Conservation (phyloP, 1,140 invertebrate genomes). For the Mactra quadrangularis region DNA sequence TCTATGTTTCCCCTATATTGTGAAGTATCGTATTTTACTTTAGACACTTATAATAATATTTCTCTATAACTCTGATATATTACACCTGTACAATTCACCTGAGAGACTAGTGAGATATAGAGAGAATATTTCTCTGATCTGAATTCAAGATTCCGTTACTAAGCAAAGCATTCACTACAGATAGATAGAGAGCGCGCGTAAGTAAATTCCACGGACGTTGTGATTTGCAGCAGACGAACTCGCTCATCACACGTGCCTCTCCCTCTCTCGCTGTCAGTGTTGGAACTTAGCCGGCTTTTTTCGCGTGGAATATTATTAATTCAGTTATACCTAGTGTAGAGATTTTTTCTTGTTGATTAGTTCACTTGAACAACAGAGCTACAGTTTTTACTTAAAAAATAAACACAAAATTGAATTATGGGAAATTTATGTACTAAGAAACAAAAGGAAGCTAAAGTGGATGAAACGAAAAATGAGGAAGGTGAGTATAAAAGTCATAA, state of each 20-base stretch:
- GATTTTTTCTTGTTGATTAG: slow-evolving; percentile 16
- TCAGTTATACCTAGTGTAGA: neutral
- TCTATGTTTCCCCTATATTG: no score
- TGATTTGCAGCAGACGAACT: slow-evolving; percentile 16
- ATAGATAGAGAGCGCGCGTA: neutral
- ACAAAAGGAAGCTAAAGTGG: slow-evolving; percentile 15
- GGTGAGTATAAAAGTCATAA: slow-evolving; percentile 14
- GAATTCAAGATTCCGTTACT: no score
- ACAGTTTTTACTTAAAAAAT: no score
- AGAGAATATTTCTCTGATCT: neutral
- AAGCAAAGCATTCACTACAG: neutral
- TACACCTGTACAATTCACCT: slow-evolving; percentile 29
- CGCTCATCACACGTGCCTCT: neutral
- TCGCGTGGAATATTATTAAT: neutral
- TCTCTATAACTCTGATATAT: slow-evolving; percentile 19
- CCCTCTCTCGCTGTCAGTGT: neutral
- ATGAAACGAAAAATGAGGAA: slow-evolving; percentile 4
- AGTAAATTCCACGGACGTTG: neutral
- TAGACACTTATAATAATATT: no score
- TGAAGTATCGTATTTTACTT: no score
- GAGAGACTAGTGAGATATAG: no score
- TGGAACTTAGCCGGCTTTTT: slow-evolving; percentile 2
- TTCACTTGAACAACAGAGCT: neutral
- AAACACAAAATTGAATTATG: slow-evolving; percentile 21
- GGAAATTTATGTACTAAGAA: slow-evolving; percentile 54